phyloP scores from a whole-genome alignment of 2,888 invertebrate genomes.

The Epistrophe eligans region DNA sequence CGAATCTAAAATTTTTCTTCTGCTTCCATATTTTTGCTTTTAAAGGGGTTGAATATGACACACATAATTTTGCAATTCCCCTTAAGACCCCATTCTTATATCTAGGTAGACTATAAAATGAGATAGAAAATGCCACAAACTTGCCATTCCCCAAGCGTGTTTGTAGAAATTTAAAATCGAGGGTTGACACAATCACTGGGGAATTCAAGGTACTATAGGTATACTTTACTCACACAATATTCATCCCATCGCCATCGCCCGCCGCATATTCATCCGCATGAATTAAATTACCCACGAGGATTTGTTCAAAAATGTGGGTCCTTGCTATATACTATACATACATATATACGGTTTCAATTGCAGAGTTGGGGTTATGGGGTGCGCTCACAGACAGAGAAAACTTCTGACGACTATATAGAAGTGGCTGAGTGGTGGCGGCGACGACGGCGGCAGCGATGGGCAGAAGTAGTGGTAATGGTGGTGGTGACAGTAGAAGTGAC shows the following conservation, averaged over 20 bases:
- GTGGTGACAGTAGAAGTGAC: not conserved
- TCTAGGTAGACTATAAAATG: conserved; percentile 21
- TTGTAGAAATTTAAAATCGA: conserved; percentile 58
- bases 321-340: conserved; percentile 2
- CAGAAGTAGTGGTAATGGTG: conserved; percentile 4
- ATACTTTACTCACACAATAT: conserved; percentile 24
- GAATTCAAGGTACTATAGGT: conserved; percentile 50
- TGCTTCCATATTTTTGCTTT: not conserved
- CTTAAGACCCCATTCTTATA: not conserved
- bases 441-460: not conserved
- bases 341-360: not conserved
- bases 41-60: conserved; percentile 27
- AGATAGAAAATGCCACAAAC: conserved; percentile 48
- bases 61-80: conserved; percentile 11
- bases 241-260: conserved; percentile 10
- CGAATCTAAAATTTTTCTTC: conserved; percentile 43
- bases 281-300: conserved; percentile 68
- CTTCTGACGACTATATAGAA: conserved; percentile 47
- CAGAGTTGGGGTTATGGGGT: not conserved
- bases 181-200: conserved; percentile 51
- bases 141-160: conserved; percentile 30
- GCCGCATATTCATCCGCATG: conserved; percentile 38
- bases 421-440: conserved; percentile 4
- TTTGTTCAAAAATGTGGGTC: conserved; percentile 54
- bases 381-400: conserved; percentile 61